These are phyloP conservation scores for Drosophila sproati DNA, from an alignment of 1,140 invertebrate species.

Conservation along the genomic window DNA sequence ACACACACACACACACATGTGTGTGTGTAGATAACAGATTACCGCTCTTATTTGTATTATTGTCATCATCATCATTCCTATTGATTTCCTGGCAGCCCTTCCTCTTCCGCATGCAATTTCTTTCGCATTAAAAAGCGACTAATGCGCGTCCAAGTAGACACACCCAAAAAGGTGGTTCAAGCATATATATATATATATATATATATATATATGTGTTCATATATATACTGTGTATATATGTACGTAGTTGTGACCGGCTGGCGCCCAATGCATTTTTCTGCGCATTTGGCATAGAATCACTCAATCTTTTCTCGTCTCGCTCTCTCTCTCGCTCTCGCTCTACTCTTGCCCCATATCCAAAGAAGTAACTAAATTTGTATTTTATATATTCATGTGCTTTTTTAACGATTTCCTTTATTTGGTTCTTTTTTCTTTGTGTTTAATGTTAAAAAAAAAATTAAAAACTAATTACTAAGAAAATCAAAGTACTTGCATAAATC, in stretches of 20 bases:
- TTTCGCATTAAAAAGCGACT: neutral
- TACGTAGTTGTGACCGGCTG: neutral
- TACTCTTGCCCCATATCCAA: neutral
- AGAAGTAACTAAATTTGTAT: neutral
- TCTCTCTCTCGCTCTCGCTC: neutral
- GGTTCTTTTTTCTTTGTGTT: slow-evolving; percentile 17
- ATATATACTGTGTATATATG: neutral
- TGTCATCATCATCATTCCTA: slow-evolving; percentile 15
- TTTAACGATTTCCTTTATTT: slow-evolving; percentile 17
- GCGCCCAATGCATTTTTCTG: slow-evolving; percentile 67
- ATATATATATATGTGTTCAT: neutral
- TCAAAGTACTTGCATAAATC: slow-evolving; percentile 32
- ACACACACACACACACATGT: no score
- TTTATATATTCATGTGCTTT: neutral
- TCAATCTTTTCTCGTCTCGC: neutral
- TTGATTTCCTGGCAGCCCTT: slow-evolving; percentile 28
- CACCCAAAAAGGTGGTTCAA: neutral
- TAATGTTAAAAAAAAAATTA: slow-evolving; percentile 28
- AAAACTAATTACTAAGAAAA: slow-evolving; percentile 41
- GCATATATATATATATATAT: no score
- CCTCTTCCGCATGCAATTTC: slow-evolving; percentile 34
- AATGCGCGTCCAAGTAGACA: neutral
- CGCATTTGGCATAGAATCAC: slow-evolving; percentile 68
- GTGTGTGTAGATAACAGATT: no score
- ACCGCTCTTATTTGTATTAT: slow-evolving; percentile 5